These are phyloP conservation scores for Eupristina koningsbergeri DNA, from an alignment of 1,140 invertebrate species.

Conservation along the genomic window DNA sequence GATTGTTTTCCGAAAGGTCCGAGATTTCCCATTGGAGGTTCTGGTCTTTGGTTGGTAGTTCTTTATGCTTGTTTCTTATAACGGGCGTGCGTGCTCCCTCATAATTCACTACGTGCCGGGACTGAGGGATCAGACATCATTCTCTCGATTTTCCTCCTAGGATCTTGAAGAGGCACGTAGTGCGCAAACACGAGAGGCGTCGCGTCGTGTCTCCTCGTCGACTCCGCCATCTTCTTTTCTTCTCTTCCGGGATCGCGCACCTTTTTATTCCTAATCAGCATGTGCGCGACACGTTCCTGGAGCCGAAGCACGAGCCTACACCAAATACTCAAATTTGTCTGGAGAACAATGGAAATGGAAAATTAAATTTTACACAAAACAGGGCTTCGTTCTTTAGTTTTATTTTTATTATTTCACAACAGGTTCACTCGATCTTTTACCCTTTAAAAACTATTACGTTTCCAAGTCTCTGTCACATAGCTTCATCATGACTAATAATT, in stretches of 20 bases:
- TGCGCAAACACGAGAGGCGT: constrained; percentile 40
- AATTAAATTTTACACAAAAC: too few relatives aligned
- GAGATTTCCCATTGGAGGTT: constrained; percentile 1
- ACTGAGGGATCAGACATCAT: constrained; percentile 20
- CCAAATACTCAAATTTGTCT: background rate
- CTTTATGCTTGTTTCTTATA: background rate
- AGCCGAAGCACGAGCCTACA: background rate
- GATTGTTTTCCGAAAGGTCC: constrained; percentile 6
- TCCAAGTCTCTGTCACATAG: too few relatives aligned
- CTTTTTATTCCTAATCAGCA: constrained; percentile 23
- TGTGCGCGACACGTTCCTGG: constrained; percentile 26
- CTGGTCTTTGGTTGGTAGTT: background rate
- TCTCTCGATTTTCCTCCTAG: constrained; percentile 28
- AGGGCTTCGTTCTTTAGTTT: too few relatives aligned
- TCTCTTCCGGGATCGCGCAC: constrained; percentile 33
- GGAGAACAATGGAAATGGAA: constrained; percentile 30
- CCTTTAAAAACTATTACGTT: too few relatives aligned
- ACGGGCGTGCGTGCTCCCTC: constrained; percentile 29
- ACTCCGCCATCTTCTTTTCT: background rate
- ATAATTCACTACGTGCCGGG: constrained; percentile 45
- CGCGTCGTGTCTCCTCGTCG: constrained; percentile 8
- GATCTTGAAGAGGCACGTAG: constrained; percentile 42
- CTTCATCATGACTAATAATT: too few relatives aligned
- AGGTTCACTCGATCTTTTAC: too few relatives aligned
- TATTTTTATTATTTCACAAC: too few relatives aligned